Evolutionary conservation across 1,140 invertebrate genomes (phyloP), one percentile per base, ranked within the genome.

Genomic region (Drusus annulatus): DNA sequence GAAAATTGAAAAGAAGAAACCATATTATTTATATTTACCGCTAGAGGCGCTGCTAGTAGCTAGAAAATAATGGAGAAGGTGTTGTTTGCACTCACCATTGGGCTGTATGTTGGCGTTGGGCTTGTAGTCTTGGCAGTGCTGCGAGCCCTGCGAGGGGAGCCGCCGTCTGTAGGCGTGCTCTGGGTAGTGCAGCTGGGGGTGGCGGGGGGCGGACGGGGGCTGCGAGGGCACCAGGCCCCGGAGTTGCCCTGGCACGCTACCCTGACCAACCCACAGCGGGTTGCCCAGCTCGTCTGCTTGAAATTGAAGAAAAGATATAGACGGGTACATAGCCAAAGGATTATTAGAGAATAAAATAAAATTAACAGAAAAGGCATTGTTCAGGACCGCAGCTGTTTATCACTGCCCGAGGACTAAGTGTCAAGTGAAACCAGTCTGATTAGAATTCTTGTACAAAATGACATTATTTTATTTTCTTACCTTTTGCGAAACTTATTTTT

Each of bases 81-180:
- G 7, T 68, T 56, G 16, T 23, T 21, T 65, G 36, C 8, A 81
- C 83, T 84, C 62, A 84, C 83, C 83, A 50, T 82, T 82, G 10
- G 80, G 80, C 62, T 84, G 83, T 3, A 84, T 76, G 62, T 81
- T 84, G 71, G 87, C 88, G 84, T 89, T 89, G 5, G 88, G 88
- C 80, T 89, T 89, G 76, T 89, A 89, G 63, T 81, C 85, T 56
- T 84, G 84, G 63, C 86, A 87, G 84, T 89, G 88, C 84, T 84
- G 84, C 80, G 77, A 83, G 60, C 73, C 88, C 84, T 84, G 84
- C 82, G 77, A 84, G 69, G 76, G 28, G 1, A 54, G 76, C 2
- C 54, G 56, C 45, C 69, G 54, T n/a, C 62, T 54, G 62, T 52
- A 56, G 68, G 52, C 54, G 71, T 75, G 52, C 50, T 74, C 60